Conservation (phyloP, 2,888 invertebrate genomes). For the Caenorhabditis sp. region DNA sequence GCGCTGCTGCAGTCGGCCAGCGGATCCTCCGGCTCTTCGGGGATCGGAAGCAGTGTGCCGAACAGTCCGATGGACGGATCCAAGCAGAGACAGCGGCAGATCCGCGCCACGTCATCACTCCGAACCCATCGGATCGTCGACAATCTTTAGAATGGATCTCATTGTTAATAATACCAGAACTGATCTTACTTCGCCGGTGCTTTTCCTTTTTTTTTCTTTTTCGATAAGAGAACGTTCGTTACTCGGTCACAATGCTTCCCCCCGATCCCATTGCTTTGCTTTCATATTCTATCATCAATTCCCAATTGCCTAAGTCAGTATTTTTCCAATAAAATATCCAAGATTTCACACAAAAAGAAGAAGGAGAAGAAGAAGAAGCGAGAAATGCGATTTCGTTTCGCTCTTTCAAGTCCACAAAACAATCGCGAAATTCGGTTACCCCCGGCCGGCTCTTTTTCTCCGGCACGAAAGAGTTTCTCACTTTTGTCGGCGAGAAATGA, state of each 20-base stretch:
- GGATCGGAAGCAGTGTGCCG: slow-evolving; percentile 66
- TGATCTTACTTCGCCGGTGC: slow-evolving; percentile 19
- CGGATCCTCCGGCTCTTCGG: slow-evolving; percentile 67
- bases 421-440: slow-evolving; percentile 18
- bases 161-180: neutral
- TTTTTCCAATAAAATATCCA: neutral
- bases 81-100: slow-evolving; percentile 30
- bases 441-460: neutral
- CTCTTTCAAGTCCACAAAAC: neutral
- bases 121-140: slow-evolving; percentile 34
- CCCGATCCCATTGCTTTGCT: slow-evolving; percentile 23
- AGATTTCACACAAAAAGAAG: no score
- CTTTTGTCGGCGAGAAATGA: neutral
- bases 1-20: slow-evolving; percentile 59
- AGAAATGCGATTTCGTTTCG: no score
- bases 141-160: slow-evolving; percentile 14
- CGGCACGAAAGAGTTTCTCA: neutral
- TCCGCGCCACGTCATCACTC: slow-evolving; percentile 31
- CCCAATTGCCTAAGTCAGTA: neutral
- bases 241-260: slow-evolving; percentile 17
- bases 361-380: no score
- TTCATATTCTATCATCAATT: neutral
- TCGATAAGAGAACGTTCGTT: no score
- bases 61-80: slow-evolving; percentile 61
- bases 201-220: slow-evolving; percentile 1